Evolutionary conservation across 2,113 vertebrate species (phyloP), one percentile per base, ranked within the genome.

Genomic region (Cyanoderma ruficeps): DNA sequence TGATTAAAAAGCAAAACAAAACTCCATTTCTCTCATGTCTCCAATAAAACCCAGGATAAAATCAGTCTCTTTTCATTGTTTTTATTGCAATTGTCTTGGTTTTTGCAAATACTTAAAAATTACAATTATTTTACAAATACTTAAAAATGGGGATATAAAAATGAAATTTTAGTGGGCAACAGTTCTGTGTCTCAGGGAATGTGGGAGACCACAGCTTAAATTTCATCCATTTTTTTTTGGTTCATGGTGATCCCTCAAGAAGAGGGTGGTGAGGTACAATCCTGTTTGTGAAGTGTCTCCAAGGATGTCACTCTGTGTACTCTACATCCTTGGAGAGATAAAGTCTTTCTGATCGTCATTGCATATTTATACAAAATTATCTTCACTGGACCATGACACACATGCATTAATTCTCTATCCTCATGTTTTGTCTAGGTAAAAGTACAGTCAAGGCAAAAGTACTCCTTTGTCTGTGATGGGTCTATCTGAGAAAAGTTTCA

Each of bases 401-500:
- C 6, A n/a, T 28, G 4, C 15, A 53, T 83, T 85, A 75, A 57
- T 85, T 84, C 49, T 82, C 31, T 57, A n/a, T 52, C 71, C 20
- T 91, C 44, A 13, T 69, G 37, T 93, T 95, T 80, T 80, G 75
- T 81, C 72, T 87, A 68, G 70, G 56, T 37, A 81, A 53, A 82
- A 87, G 24, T 79, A 52, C 37, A 94, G 53, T 88, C 44, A 72
- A 83, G 46, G 31, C 31, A 64, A 91, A 71, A 15, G 1, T 24
- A 42, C 1, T 74, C 30, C 23, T 86, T 89, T 79, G 53, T 60
- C 31, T 68, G n/a, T 72, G 44, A 50, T 21, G 17, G 19, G 53
- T 35, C 28, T 75, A 39, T 21, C 39, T 27, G 41, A 78, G 41
- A 88, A 90, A 80, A 74, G 3, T 44, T 91, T 76, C 9, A 83